A percentile compares a stretch with the other conserved stretches of the same genome.
These are phyloP conservation scores for Eupithecia pulchellata DNA, from an alignment of 2,888 invertebrate species.

Conservation along the genomic window DNA sequence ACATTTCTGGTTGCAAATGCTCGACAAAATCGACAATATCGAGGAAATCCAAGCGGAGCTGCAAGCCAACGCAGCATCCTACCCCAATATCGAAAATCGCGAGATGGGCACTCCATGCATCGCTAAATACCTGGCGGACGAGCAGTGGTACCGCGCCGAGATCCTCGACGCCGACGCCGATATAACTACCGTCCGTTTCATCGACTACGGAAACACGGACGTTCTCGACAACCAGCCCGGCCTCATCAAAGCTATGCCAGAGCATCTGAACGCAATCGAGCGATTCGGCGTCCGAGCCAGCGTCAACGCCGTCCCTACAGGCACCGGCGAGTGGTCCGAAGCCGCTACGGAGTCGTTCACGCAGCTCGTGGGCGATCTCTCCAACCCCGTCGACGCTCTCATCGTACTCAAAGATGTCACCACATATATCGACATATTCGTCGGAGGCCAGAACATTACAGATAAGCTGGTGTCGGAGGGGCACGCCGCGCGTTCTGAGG, in stretches of 20 bases:
- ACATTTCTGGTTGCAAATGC: constrained; percentile 90
- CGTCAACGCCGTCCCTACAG: constrained; percentile 87
- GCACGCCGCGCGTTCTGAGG: constrained; percentile 83
- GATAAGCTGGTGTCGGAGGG: constrained; percentile 86
- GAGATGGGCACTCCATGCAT: constrained; percentile 88
- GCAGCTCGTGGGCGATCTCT: constrained; percentile 77
- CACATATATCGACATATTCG: constrained; percentile 88
- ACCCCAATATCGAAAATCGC: constrained; percentile 83
- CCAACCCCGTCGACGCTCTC: constrained; percentile 79
- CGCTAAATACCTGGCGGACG: constrained; percentile 93
- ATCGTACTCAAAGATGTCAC: constrained; percentile 86
- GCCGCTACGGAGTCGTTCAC: constrained; percentile 86
- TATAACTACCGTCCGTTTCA: constrained; percentile 90
- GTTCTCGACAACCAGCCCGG: constrained; percentile 87
- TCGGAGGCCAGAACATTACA: constrained; percentile 85
- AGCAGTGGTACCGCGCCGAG: constrained; percentile 96
- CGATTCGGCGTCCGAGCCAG: constrained; percentile 87
- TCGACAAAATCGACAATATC: constrained; percentile 84
- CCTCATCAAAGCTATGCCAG: constrained; percentile 87
- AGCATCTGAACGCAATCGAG: constrained; percentile 83
- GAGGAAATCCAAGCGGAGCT: constrained; percentile 87
- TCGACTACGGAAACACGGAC: constrained; percentile 93
- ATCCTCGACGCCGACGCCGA: constrained; percentile 92
- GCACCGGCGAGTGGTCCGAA: constrained; percentile 88
- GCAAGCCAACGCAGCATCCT: constrained; percentile 83